Conservation (phyloP, 2,888 invertebrate species). For the Hipparchia semele region DNA sequence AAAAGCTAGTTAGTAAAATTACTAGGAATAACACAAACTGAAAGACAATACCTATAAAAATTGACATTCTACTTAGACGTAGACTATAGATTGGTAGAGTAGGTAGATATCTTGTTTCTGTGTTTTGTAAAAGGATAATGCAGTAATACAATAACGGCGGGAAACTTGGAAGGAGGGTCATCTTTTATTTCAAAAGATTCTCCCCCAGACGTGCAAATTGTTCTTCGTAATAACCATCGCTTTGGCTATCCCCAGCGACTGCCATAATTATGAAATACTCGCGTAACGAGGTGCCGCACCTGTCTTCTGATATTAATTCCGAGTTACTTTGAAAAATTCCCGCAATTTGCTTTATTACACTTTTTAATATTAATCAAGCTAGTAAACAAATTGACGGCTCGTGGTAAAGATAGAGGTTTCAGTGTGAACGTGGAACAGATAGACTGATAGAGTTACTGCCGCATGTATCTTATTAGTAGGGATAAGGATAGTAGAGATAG, state of each 20-base stretch:
- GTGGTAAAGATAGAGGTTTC: neutral
- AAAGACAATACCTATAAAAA: neutral
- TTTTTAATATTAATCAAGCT: slow-evolving; percentile 18
- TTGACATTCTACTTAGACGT: neutral
- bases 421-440: too few species aligned
- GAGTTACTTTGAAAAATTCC: slow-evolving; percentile 43
- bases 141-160: slow-evolving; percentile 45
- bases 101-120: neutral
- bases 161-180: slow-evolving; percentile 33
- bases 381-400: neutral
- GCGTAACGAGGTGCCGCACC: slow-evolving; percentile 44
- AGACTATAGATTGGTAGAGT: neutral
- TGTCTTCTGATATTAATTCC: slow-evolving; percentile 47
- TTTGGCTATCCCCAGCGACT: slow-evolving; percentile 43
- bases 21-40: neutral
- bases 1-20: too few species aligned
- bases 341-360: slow-evolving; percentile 41
- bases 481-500: too few species aligned
- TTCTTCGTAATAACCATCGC: slow-evolving; percentile 46
- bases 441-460: too few species aligned
- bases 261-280: slow-evolving; percentile 47
- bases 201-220: slow-evolving; percentile 44
- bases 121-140: slow-evolving; percentile 16
- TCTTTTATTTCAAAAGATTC: slow-evolving; percentile 41
- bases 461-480: too few species aligned